Evolutionary conservation across 2,797 vertebrate species (phyloP).

Genomic region (Emydoidea blandingii): DNA sequence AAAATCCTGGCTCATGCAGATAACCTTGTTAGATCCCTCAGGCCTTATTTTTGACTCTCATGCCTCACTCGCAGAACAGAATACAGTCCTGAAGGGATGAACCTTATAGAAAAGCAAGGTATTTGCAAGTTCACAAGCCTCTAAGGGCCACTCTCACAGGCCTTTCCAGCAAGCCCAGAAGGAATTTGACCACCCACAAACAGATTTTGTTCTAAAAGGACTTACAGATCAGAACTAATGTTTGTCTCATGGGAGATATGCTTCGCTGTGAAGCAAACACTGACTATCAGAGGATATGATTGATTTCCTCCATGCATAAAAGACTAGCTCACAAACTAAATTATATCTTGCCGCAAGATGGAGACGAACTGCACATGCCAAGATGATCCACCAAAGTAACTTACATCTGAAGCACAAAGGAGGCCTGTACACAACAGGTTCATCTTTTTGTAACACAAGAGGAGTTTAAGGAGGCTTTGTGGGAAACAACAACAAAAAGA

Average conservation of each 20-base stretch:
- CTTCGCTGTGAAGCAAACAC: conserved; percentile 48
- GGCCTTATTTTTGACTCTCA: conserved; percentile 46
- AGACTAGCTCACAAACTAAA: conserved; percentile 53
- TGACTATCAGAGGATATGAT: conserved; percentile 60
- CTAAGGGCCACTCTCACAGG: background rate
- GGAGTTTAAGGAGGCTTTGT: background rate
- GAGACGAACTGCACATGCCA: conserved; percentile 26
- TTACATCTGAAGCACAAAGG: background rate
- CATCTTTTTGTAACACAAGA: background rate
- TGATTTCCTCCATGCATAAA: conserved; percentile 64
- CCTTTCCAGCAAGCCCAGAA: conserved; percentile 43
- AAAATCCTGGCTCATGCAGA: conserved; percentile 54
- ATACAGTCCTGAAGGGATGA: background rate
- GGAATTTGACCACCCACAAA: conserved; percentile 63
- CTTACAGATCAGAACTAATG: conserved; percentile 55
- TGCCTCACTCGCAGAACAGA: conserved; percentile 24
- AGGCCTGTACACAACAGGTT: background rate
- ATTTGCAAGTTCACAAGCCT: background rate
- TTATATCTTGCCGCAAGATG: conserved; percentile 40
- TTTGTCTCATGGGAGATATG: conserved; percentile 68
- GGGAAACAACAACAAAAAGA: background rate
- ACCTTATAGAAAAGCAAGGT: background rate
- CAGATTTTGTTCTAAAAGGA: conserved; percentile 35
- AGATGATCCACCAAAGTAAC: background rate
- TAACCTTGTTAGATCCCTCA: conserved; percentile 53